A percentile compares a stretch with the other conserved stretches of the same genome.
These are phyloP conservation scores for Phrynosoma platyrhinos DNA, from an alignment of 2,113 vertebrate genomes.

Conservation along the genomic window DNA sequence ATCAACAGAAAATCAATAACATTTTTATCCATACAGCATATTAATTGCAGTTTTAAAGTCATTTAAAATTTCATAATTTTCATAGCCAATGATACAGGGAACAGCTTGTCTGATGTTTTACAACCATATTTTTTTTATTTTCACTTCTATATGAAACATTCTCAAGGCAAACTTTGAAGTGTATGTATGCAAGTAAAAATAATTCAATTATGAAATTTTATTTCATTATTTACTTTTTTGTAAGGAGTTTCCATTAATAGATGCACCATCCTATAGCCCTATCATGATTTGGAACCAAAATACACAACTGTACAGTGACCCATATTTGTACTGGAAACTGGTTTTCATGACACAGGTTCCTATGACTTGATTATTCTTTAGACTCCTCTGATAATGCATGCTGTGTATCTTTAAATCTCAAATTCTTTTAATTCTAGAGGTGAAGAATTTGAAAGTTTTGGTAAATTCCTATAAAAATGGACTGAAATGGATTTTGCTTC, in stretches of 20 bases:
- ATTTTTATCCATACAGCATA: constrained; percentile 18
- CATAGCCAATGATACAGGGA: neutral
- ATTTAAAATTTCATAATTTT: neutral
- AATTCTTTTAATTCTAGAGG: neutral
- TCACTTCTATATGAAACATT: neutral
- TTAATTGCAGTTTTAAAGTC: constrained; percentile 18
- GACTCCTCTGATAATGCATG: neutral
- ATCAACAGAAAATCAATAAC: neutral
- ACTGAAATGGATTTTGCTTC: no score
- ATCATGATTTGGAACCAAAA: neutral
- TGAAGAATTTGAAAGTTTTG: neutral
- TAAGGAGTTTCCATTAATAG: neutral
- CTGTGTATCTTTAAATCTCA: neutral
- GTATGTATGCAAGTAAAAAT: neutral
- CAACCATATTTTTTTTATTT: neutral
- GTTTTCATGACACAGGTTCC: neutral
- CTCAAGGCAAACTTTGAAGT: neutral
- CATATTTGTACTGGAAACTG: neutral
- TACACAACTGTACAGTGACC: neutral
- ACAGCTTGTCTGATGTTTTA: neutral
- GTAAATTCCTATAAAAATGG: no score
- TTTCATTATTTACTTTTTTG: neutral
- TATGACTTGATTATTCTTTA: neutral
- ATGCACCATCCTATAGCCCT: neutral
- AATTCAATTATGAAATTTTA: neutral